phyloP scores from a whole-genome alignment of 2,113 vertebrate species.

The Aldabrachelys gigantea region DNA sequence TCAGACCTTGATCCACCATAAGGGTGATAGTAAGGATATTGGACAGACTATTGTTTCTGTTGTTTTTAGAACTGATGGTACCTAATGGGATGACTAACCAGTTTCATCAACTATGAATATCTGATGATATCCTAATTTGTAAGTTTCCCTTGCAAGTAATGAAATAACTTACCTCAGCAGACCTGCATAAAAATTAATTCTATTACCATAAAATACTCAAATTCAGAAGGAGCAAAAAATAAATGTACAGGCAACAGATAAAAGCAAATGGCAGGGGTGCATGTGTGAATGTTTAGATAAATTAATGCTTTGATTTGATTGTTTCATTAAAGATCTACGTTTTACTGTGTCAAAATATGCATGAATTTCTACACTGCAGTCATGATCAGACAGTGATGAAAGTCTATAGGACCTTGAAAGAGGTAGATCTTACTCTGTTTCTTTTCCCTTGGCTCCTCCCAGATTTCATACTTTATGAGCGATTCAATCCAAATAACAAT shows the following conservation, averaged over 20 bases:
- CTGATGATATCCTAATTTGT: background rate
- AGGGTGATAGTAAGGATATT: background rate
- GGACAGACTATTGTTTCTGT: background rate
- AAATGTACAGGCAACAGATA: background rate
- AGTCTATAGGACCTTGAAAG: background rate
- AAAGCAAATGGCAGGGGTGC: background rate
- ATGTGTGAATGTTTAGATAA: rapidly evolving
- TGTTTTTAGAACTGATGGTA: background rate
- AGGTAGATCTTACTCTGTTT: background rate
- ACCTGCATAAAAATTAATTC: background rate
- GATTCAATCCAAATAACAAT: slow-evolving; percentile 4
- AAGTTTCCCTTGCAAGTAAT: background rate
- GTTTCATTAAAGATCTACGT: background rate
- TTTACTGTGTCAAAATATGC: background rate
- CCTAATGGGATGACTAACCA: background rate
- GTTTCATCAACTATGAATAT: background rate
- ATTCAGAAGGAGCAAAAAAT: background rate
- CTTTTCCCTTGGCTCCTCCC: background rate
- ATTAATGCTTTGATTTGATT: background rate
- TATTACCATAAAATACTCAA: background rate
- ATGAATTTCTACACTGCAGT: background rate
- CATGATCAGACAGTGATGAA: background rate
- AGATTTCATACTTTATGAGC: background rate
- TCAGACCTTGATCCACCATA: background rate
- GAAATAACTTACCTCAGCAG: background rate